Percentiles rank a stretch among this genome's conserved stretches.
phyloP scores from a whole-genome alignment of 53 echinoderm and acorn worm species.

The Astropecten irregularis region DNA sequence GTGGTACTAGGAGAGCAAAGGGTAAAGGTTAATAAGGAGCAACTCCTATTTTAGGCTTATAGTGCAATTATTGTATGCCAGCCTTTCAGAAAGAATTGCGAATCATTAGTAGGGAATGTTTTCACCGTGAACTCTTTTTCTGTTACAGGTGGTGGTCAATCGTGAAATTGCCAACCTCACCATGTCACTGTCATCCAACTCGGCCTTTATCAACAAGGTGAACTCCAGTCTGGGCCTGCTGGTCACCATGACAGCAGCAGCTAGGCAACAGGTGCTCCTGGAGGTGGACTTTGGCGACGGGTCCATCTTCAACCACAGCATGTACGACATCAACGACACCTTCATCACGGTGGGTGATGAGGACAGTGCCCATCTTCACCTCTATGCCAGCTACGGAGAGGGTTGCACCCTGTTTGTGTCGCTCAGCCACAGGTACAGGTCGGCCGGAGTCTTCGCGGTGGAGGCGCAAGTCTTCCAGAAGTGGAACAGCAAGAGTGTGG shows the following conservation, averaged over 20 bases:
- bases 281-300: slow-evolving; percentile 88
- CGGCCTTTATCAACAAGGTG: slow-evolving; percentile 38
- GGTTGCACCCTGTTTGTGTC: slow-evolving; percentile 81
- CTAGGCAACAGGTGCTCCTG: slow-evolving; percentile 65
- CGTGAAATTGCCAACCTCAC: slow-evolving; percentile 70
- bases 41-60: no score
- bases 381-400: slow-evolving; percentile 88
- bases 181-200: slow-evolving; percentile 59
- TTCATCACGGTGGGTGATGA: slow-evolving; percentile 76
- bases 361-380: slow-evolving; percentile 69
- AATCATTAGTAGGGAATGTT: no score
- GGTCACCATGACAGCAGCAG: slow-evolving; percentile 76
- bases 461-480: slow-evolving; percentile 54
- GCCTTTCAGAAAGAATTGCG: no score
- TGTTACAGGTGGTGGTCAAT: slow-evolving; percentile 85
- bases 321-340: slow-evolving; percentile 85
- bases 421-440: slow-evolving; percentile 74
- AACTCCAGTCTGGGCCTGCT: slow-evolving; percentile 66
- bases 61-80: no score
- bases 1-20: no score
- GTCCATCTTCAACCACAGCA: slow-evolving; percentile 68
- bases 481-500: slow-evolving; percentile 20
- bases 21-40: no score
- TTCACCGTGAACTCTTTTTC: no score
- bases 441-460: slow-evolving; percentile 54